phyloP scores from a whole-genome alignment of 2,113 vertebrate species.

The Electrona antarctica region DNA sequence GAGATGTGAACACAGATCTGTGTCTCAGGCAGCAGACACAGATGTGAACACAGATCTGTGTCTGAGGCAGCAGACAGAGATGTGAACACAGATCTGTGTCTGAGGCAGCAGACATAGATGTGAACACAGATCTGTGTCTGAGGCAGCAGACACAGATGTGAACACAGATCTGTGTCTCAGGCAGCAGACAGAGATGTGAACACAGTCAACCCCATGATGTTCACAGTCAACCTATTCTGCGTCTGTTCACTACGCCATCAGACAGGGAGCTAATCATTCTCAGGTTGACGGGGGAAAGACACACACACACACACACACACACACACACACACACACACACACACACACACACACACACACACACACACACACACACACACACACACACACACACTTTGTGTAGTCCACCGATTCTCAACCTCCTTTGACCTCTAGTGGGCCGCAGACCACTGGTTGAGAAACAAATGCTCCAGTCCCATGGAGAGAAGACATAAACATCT shows the following conservation, averaged over 20 bases:
- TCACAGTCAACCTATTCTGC: slow-evolving; percentile 43
- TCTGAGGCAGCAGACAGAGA: neutral
- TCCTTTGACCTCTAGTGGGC: too few relatives aligned
- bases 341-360: neutral
- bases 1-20: slow-evolving; percentile 14
- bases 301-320: neutral
- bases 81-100: slow-evolving; percentile 6
- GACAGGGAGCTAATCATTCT: neutral
- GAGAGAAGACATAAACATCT: neutral
- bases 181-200: slow-evolving; percentile 26
- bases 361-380: neutral
- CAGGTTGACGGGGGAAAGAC: neutral
- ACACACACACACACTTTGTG: slow-evolving; percentile 1
- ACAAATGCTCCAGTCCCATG: neutral
- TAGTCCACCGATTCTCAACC: too few relatives aligned
- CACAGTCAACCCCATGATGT: slow-evolving; percentile 17
- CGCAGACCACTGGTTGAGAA: too few relatives aligned
- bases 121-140: neutral
- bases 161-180: too few relatives aligned
- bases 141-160: slow-evolving; percentile 3
- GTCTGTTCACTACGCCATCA: slow-evolving; percentile 32
- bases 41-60: slow-evolving; percentile 13
- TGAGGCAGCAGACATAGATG: slow-evolving; percentile 2
- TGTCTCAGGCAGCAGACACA: too few relatives aligned
- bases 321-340: slow-evolving; percentile 7